phyloP scores from a whole-genome alignment of 92 coral and sea anemone genomes.

The Porites lobata region DNA sequence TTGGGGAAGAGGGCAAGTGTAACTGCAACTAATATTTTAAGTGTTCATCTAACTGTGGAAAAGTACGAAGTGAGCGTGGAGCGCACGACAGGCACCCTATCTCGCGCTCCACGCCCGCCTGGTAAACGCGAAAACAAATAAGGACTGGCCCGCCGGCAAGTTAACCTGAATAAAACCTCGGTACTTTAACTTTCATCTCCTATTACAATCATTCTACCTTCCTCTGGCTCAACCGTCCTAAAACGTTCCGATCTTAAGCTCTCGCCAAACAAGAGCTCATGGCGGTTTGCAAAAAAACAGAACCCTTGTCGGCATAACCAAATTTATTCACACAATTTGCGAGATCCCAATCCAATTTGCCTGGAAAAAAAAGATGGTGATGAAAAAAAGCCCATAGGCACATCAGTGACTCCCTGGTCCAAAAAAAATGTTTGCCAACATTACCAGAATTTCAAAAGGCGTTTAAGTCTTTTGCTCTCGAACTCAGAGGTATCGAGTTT shows the following conservation, averaged over 20 bases:
- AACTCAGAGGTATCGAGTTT: too few relatives aligned
- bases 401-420: constrained; percentile 6
- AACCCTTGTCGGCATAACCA: background rate
- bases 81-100: constrained; percentile 7
- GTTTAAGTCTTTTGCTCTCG: too few relatives aligned
- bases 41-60: constrained; percentile 9
- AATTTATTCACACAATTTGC: constrained; percentile 12
- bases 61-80: constrained; percentile 7
- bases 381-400: constrained; percentile 25
- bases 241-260: background rate
- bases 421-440: constrained; percentile 11
- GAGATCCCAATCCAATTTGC: constrained; percentile 7
- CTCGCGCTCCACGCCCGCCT: constrained; percentile 32
- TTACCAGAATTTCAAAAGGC: background rate
- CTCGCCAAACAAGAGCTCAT: constrained; percentile 3
- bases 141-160: constrained; percentile 11
- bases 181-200: too few relatives aligned
- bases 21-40: constrained; percentile 24
- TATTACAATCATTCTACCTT: background rate
- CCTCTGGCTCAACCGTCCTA: background rate
- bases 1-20: background rate
- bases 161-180: background rate
- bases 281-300: constrained; percentile 16
- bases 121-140: constrained; percentile 18
- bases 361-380: constrained; percentile 29